A percentile compares a stretch with the other conserved stretches of the same genome.
phyloP scores from a whole-genome alignment of 2,113 vertebrate genomes.

The Falco punctatus region DNA sequence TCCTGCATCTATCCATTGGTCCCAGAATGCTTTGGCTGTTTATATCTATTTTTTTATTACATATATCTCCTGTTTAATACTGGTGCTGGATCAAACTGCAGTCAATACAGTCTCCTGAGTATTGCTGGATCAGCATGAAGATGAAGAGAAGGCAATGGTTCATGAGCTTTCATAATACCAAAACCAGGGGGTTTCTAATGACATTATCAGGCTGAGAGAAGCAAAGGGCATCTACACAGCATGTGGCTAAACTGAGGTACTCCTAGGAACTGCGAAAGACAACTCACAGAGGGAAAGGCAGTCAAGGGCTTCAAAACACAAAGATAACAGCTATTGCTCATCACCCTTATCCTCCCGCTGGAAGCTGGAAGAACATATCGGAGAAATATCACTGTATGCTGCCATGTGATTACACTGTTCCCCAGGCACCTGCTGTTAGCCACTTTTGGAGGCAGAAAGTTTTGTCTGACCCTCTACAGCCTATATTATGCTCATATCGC shows the following conservation, averaged over 20 bases:
- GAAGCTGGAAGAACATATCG: not conserved
- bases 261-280: not conserved
- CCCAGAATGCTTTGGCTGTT: not conserved
- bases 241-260: not conserved
- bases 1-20: not conserved
- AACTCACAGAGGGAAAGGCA: not conserved
- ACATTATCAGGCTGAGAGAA: not conserved
- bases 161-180: not conserved
- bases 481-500: not conserved
- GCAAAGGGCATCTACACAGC: rapidly evolving
- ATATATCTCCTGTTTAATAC: not conserved
- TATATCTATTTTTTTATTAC: not conserved
- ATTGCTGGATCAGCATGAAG: not conserved
- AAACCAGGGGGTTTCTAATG: not conserved
- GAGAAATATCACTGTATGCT: not conserved
- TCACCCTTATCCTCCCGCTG: not conserved
- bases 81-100: not conserved
- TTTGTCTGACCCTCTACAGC: constrained; percentile 31
- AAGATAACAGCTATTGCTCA: not conserved
- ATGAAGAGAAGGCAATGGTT: not conserved
- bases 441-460: constrained; percentile 9
- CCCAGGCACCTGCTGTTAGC: constrained; percentile 27
- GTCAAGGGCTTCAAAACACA: not conserved
- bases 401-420: not conserved
- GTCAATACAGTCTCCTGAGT: not conserved